A percentile compares a stretch with the other conserved stretches of the same genome.
Conservation (phyloP, 2,888 invertebrate species). For the Napeogenes inachia region DNA sequence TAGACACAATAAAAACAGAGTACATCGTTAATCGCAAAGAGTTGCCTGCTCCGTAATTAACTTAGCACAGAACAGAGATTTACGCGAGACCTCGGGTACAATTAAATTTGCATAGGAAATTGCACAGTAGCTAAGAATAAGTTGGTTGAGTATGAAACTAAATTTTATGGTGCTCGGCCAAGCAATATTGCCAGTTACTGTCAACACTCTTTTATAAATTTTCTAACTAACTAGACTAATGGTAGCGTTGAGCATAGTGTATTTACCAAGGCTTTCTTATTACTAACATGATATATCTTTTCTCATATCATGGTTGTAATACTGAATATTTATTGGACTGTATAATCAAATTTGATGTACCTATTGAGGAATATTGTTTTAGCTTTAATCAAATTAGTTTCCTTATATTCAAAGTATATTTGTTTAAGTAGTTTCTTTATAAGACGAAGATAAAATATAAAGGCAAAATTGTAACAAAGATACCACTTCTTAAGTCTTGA, state of each 20-base stretch:
- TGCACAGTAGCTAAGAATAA: slow-evolving; percentile 73
- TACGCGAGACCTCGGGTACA: slow-evolving; percentile 72
- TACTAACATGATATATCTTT: too few relatives aligned
- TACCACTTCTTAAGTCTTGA: neutral
- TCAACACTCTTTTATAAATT: slow-evolving; percentile 34
- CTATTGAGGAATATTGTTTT: too few relatives aligned
- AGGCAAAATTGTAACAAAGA: neutral
- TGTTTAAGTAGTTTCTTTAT: too few relatives aligned
- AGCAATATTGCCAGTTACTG: slow-evolving; percentile 33
- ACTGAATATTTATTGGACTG: too few relatives aligned
- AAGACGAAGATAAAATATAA: neutral
- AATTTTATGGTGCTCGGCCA: slow-evolving; percentile 57
- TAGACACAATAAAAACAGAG: slow-evolving; percentile 70
- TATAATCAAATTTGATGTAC: too few relatives aligned
- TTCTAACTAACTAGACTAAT: slow-evolving; percentile 14
- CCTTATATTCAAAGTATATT: too few relatives aligned
- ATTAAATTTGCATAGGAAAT: slow-evolving; percentile 78
- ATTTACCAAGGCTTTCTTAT: too few relatives aligned
- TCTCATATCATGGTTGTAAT: too few relatives aligned
- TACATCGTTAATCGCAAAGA: slow-evolving; percentile 66
- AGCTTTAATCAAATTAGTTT: too few relatives aligned
- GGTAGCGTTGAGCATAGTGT: neutral
- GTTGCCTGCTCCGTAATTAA: slow-evolving; percentile 69
- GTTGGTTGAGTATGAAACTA: slow-evolving; percentile 59
- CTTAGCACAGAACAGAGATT: slow-evolving; percentile 72